Conservation (phyloP, 2,113 vertebrate species). For the Scalopus aquaticus region DNA sequence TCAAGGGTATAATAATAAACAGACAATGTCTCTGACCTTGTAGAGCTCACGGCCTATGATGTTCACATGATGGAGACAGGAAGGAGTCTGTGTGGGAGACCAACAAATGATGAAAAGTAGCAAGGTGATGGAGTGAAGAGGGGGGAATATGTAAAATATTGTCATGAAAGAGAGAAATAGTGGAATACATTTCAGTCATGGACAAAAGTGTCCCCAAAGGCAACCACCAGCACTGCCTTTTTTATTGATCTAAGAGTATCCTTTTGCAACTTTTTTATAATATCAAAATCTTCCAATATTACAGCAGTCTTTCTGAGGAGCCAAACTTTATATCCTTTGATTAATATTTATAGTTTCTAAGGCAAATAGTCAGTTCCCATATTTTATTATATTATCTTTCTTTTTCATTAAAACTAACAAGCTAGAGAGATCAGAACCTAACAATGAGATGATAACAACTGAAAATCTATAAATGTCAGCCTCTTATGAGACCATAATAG, state of each 20-base stretch:
- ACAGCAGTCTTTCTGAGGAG: constrained; percentile 6
- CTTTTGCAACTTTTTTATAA: constrained; percentile 46
- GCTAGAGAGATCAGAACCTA: constrained; percentile 53
- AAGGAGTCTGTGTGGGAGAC: background rate
- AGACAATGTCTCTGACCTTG: background rate
- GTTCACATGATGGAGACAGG: background rate
- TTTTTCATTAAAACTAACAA: constrained; percentile 74
- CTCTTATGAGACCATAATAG: background rate
- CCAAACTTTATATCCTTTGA: constrained; percentile 61
- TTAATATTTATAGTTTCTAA: constrained; percentile 76
- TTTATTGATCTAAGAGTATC: background rate
- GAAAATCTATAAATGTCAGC: constrained; percentile 59
- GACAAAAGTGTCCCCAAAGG: background rate
- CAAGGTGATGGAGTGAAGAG: background rate
- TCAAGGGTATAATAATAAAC: no score
- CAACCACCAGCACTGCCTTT: background rate
- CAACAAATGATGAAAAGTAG: background rate
- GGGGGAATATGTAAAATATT: background rate
- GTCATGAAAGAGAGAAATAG: background rate
- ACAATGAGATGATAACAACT: constrained; percentile 54
- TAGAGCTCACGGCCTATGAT: background rate
- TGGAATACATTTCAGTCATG: background rate
- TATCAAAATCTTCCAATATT: constrained; percentile 52
- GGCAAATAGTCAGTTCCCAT: constrained; percentile 53
- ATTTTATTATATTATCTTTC: constrained; percentile 50